Conservation (phyloP, 53 echinoderm and acorn worm genomes). For the Luidia sarsii region DNA sequence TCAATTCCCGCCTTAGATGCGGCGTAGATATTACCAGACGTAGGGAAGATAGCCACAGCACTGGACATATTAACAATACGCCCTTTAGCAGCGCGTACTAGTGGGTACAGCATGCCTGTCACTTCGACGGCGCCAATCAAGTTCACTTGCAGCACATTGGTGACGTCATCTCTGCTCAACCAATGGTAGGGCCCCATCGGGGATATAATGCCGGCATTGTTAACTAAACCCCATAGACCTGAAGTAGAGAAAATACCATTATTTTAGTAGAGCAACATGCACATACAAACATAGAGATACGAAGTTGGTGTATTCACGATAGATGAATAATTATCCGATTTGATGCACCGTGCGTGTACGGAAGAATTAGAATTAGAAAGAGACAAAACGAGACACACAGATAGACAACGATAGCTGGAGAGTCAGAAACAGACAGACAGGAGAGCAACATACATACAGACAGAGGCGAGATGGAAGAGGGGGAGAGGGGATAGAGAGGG, state of each 20-base stretch:
- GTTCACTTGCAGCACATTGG: constrained; percentile 42
- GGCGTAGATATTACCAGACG: constrained; percentile 18
- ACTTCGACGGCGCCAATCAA: constrained; percentile 48
- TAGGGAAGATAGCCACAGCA: constrained; percentile 15
- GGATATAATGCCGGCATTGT: constrained; percentile 54
- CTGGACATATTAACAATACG: constrained; percentile 62
- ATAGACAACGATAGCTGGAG: too few relatives aligned
- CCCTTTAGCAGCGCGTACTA: constrained; percentile 44
- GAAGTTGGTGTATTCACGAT: too few relatives aligned
- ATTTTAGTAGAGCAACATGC: too few relatives aligned
- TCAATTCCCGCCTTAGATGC: constrained; percentile 56
- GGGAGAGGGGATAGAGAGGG: too few relatives aligned
- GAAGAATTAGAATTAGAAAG: too few relatives aligned
- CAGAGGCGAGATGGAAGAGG: too few relatives aligned
- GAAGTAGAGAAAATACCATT: not conserved
- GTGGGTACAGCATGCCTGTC: constrained; percentile 36
- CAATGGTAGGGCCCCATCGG: constrained; percentile 48
- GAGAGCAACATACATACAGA: too few relatives aligned
- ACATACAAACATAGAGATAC: too few relatives aligned
- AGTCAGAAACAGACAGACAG: too few relatives aligned
- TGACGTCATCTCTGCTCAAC: constrained; percentile 39
- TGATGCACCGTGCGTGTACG: too few relatives aligned
- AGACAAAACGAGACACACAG: too few relatives aligned
- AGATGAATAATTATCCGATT: too few relatives aligned
- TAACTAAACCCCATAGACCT: constrained; percentile 64